phyloP scores from a whole-genome alignment of 2,888 invertebrate genomes.

The Tiliacea citrago region DNA sequence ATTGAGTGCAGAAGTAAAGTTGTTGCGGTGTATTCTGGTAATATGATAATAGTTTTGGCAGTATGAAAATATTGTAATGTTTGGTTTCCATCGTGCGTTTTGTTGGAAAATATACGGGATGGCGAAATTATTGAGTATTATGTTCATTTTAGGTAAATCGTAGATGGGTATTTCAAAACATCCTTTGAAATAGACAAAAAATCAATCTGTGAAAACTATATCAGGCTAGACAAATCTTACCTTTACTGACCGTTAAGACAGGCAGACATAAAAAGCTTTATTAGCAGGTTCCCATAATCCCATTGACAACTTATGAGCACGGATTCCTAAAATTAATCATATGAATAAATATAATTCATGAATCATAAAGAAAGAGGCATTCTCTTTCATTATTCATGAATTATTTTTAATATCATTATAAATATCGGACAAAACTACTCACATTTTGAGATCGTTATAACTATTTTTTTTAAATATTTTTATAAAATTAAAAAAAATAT shows the following conservation, averaged over 20 bases:
- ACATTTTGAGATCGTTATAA: background rate
- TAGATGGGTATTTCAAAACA: background rate
- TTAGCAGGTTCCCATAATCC: background rate
- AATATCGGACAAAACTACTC: background rate
- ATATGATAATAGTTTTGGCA: constrained; percentile 56
- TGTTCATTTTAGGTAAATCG: background rate
- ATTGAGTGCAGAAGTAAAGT: constrained; percentile 47
- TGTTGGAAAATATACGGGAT: background rate
- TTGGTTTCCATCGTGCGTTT: constrained; percentile 68
- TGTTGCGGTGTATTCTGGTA: constrained; percentile 63
- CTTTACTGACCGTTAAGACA: background rate
- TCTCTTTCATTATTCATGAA: too few relatives aligned
- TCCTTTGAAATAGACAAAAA: background rate
- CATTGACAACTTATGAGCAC: background rate
- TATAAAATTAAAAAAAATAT: background rate
- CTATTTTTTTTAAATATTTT: background rate
- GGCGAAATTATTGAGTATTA: background rate
- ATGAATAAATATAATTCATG: background rate
- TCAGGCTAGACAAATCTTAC: background rate
- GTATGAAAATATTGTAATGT: constrained; percentile 57
- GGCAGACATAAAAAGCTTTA: background rate
- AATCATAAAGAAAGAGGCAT: too few relatives aligned
- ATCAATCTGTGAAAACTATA: background rate
- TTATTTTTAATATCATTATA: too few relatives aligned
- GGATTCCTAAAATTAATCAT: background rate